Evolutionary conservation across 2,797 vertebrate species (phyloP).

Genomic region (Gorsachius magnificus): DNA sequence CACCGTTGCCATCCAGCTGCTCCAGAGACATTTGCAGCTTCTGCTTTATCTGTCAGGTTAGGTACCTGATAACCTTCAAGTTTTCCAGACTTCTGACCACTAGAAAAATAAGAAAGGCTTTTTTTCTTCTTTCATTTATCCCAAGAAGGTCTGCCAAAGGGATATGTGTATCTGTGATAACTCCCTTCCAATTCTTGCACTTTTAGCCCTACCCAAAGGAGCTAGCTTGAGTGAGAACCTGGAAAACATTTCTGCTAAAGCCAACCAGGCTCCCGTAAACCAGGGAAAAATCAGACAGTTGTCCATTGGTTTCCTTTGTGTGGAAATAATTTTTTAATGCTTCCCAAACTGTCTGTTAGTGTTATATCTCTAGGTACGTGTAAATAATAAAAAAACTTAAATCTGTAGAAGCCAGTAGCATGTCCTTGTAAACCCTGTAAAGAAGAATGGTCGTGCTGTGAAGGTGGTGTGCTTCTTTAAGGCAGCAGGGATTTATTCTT

Average conservation of each 20-base stretch:
- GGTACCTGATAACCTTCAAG: background rate
- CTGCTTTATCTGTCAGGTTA: background rate
- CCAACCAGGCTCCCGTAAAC: background rate
- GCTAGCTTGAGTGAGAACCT: background rate
- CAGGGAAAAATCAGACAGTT: background rate
- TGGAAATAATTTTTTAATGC: background rate
- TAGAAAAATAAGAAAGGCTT: background rate
- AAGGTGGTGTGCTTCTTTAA: background rate
- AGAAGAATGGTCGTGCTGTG: background rate
- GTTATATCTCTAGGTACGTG: background rate
- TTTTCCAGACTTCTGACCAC: background rate
- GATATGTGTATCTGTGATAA: background rate
- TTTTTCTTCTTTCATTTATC: background rate
- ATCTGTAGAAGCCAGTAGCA: background rate
- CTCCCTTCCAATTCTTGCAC: background rate
- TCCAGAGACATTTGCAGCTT: background rate
- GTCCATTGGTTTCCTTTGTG: background rate
- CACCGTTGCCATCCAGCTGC: background rate
- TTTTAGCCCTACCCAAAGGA: background rate
- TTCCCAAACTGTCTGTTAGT: background rate
- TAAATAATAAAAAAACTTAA: background rate
- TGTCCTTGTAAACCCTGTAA: background rate
- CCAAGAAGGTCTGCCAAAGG: background rate
- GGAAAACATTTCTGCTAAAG: background rate
- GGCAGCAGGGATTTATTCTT: background rate